A percentile compares a stretch with the other conserved stretches of the same genome.
Evolutionary conservation across 2,888 invertebrate species (phyloP).

Genomic region (Miltochrista miniata): DNA sequence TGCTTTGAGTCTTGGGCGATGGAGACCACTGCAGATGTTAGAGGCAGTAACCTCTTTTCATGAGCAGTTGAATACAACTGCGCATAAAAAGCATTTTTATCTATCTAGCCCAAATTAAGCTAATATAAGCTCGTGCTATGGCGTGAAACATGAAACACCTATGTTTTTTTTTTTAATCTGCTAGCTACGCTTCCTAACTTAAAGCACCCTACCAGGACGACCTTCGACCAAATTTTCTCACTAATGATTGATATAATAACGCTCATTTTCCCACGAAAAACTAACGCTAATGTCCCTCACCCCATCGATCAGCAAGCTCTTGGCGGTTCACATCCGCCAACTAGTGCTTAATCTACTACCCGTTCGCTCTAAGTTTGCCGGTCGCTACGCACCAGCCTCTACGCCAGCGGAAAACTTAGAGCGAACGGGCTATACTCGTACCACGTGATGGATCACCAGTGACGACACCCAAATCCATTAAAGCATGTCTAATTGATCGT

Average conservation of each 20-base stretch:
- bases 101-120: too few relatives aligned
- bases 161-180: too few relatives aligned
- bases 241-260: slow-evolving; percentile 22
- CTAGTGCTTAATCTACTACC: slow-evolving; percentile 75
- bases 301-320: slow-evolving; percentile 66
- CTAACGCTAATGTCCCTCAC: slow-evolving; percentile 28
- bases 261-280: slow-evolving; percentile 28
- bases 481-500: slow-evolving; percentile 79
- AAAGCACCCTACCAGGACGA: background rate
- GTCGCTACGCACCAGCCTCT: too few relatives aligned
- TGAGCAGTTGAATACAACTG: background rate
- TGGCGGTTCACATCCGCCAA: slow-evolving; percentile 56
- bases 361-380: too few relatives aligned
- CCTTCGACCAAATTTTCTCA: slow-evolving; percentile 4
- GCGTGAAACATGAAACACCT: too few relatives aligned
- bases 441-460: slow-evolving; percentile 69
- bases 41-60: too few relatives aligned
- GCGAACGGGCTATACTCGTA: too few relatives aligned
- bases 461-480: slow-evolving; percentile 76
- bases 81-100: background rate
- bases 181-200: background rate
- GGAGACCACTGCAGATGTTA: too few relatives aligned
- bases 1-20: too few relatives aligned
- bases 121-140: too few relatives aligned
- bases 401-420: too few relatives aligned